Conservation (phyloP, 2,888 invertebrate species). For the Xestia ashworthii region DNA sequence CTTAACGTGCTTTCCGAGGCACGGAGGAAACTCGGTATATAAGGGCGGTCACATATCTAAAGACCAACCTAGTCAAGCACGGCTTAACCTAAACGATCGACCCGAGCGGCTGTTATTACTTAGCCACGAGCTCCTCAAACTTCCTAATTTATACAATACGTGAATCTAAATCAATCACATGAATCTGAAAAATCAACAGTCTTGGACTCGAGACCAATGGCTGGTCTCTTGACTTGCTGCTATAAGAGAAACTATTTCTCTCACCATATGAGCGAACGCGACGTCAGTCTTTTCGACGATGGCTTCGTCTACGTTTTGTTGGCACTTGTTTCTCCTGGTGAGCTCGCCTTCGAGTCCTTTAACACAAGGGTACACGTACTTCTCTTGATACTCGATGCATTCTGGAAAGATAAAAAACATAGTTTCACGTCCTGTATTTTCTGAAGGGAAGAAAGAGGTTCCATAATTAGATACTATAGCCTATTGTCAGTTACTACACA, state of each 20-base stretch:
- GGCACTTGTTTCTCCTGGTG: slow-evolving; percentile 69
- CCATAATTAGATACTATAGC: too few species aligned
- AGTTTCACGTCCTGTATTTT: not conserved
- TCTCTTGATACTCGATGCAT: slow-evolving; percentile 79
- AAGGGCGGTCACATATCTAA: too few species aligned
- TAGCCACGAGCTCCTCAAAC: too few species aligned
- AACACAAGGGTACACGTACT: slow-evolving; percentile 75
- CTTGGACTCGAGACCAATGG: not conserved
- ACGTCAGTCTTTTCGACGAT: slow-evolving; percentile 73
- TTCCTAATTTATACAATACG: too few species aligned
- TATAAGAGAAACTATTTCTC: slow-evolving; percentile 5
- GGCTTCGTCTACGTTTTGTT: slow-evolving; percentile 66
- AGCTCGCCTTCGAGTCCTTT: slow-evolving; percentile 56
- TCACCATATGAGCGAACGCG: slow-evolving; percentile 77
- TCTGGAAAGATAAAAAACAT: slow-evolving; percentile 65
- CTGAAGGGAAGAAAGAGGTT: not conserved
- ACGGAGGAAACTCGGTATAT: too few species aligned
- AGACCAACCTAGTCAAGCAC: too few species aligned
- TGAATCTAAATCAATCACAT: too few species aligned
- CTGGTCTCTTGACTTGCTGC: not conserved
- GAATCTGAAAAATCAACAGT: too few species aligned
- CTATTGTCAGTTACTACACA: too few species aligned
- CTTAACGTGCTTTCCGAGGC: too few species aligned
- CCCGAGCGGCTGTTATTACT: too few species aligned
- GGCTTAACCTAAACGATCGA: too few species aligned